phyloP scores from a whole-genome alignment of 2,113 vertebrate species.

The Saguinus midas region DNA sequence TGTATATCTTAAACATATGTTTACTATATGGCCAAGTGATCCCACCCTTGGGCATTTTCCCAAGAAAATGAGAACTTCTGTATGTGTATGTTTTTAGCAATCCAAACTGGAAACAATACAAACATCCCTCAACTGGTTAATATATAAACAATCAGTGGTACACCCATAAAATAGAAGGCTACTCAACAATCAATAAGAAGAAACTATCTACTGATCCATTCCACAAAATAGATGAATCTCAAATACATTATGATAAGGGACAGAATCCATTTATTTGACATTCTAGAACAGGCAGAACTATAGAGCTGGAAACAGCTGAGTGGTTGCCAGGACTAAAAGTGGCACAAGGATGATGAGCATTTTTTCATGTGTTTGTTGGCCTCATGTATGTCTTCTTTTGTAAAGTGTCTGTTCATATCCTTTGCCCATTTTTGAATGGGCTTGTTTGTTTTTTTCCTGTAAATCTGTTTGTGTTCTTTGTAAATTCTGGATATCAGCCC shows the following conservation, averaged over 20 bases:
- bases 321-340: neutral
- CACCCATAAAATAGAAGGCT: neutral
- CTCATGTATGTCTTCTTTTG: too few relatives aligned
- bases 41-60: neutral
- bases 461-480: too few relatives aligned
- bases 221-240: neutral
- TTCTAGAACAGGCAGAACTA: neutral
- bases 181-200: neutral
- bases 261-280: neutral
- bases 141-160: neutral
- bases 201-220: neutral
- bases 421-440: too few relatives aligned
- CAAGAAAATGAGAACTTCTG: slow-evolving; percentile 21
- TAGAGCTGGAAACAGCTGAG: neutral
- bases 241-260: neutral
- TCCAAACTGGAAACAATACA: neutral
- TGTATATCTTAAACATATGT: neutral
- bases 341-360: neutral
- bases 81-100: neutral
- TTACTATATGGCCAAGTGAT: neutral
- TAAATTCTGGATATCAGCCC: too few relatives aligned
- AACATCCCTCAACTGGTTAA: neutral
- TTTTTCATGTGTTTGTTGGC: too few relatives aligned
- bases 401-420: too few relatives aligned
- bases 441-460: too few relatives aligned